Evolutionary conservation across 2,113 vertebrate genomes (phyloP).

Genomic region (Sprattus sprattus): DNA sequence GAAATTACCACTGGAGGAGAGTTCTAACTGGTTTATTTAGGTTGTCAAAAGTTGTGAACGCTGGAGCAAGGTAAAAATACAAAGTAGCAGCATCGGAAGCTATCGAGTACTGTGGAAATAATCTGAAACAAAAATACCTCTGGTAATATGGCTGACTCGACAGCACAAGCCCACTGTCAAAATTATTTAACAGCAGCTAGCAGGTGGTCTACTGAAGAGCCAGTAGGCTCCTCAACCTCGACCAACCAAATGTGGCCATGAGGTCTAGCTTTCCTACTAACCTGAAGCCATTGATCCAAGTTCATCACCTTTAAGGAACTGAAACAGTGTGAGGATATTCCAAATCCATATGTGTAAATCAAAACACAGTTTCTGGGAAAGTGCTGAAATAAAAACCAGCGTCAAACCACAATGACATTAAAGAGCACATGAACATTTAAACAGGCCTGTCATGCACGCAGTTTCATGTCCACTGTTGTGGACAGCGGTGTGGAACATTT

Average conservation of each 20-base stretch:
- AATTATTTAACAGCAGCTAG: slow-evolving; percentile 38
- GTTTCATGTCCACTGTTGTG: neutral
- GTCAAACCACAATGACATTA: neutral
- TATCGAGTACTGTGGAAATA: slow-evolving; percentile 21
- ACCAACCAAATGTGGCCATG: neutral
- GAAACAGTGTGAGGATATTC: neutral
- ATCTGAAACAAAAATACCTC: slow-evolving; percentile 24
- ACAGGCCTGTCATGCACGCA: too few species aligned
- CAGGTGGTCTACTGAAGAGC: slow-evolving; percentile 39
- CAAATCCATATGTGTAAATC: neutral
- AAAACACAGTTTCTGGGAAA: neutral
- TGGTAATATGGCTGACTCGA: slow-evolving; percentile 30
- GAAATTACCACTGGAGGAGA: neutral
- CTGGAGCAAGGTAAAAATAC: neutral
- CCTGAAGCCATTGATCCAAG: neutral
- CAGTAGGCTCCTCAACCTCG: neutral
- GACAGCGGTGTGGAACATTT: neutral
- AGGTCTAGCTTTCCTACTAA: neutral
- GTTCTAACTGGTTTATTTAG: neutral
- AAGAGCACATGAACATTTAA: neutral
- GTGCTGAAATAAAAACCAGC: neutral
- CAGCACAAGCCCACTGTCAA: slow-evolving; percentile 36
- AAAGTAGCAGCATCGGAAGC: slow-evolving; percentile 14
- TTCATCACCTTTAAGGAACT: neutral
- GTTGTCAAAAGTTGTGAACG: neutral